These are phyloP conservation scores for Colletes collaris DNA, from an alignment of 2,888 invertebrate genomes.

Conservation along the genomic window DNA sequence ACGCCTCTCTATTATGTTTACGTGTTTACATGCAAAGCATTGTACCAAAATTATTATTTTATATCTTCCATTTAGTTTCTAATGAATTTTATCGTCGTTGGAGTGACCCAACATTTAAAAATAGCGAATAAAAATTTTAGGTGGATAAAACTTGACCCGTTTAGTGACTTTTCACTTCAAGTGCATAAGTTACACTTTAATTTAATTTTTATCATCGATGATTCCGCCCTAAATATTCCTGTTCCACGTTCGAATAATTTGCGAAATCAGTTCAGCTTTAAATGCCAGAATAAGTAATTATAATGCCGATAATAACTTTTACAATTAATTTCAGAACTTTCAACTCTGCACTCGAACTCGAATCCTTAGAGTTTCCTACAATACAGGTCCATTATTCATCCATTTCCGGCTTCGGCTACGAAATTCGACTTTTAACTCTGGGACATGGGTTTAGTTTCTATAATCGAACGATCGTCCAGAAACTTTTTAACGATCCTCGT, in stretches of 20 bases:
- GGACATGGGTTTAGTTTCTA: not conserved
- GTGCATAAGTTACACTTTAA: too few relatives aligned
- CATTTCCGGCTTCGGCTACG: conserved; percentile 24
- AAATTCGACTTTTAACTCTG: conserved; percentile 32
- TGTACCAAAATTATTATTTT: too few relatives aligned
- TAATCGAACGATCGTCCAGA: conserved; percentile 29
- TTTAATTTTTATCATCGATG: too few relatives aligned
- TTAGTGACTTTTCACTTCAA: too few relatives aligned
- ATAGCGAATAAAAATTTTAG: too few relatives aligned
- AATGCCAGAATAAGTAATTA: conserved; percentile 18
- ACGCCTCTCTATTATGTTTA: too few relatives aligned
- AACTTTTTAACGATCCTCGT: conserved; percentile 41
- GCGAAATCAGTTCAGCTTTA: conserved; percentile 6
- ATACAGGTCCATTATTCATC: conserved; percentile 49
- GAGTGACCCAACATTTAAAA: too few relatives aligned
- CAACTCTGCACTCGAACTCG: conserved; percentile 28
- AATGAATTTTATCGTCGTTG: too few relatives aligned
- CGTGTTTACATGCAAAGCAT: too few relatives aligned
- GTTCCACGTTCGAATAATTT: conserved; percentile 5
- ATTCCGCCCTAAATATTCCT: too few relatives aligned
- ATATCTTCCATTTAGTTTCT: too few relatives aligned
- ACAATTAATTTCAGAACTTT: conserved; percentile 45
- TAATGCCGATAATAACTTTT: conserved; percentile 37
- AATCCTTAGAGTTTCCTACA: conserved; percentile 34
- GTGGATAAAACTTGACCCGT: too few relatives aligned